Conservation (phyloP, 2,888 invertebrate species). For the Caenorhabditis imperialis region DNA sequence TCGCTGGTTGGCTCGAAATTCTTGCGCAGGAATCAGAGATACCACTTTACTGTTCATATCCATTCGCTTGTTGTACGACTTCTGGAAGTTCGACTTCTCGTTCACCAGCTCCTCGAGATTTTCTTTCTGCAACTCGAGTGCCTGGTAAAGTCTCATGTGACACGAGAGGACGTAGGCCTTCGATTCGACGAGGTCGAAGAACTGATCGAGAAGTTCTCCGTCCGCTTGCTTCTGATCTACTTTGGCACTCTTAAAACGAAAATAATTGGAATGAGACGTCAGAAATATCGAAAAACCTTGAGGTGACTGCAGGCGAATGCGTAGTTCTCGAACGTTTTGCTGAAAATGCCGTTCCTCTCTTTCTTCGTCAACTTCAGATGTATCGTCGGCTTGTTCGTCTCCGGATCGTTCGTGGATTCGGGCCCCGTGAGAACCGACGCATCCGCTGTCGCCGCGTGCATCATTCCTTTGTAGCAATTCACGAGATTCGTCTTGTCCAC, state of each 20-base stretch:
- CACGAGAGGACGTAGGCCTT: conserved; percentile 48
- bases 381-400: conserved; percentile 18
- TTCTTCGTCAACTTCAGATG: conserved; percentile 44
- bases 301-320: conserved; percentile 26
- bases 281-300: too few relatives aligned
- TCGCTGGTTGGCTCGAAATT: conserved; percentile 22
- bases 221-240: conserved; percentile 24
- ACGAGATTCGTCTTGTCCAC: conserved; percentile 4
- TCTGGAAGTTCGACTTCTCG: conserved; percentile 55
- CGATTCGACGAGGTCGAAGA: conserved; percentile 34
- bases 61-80: conserved; percentile 40
- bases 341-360: conserved; percentile 46
- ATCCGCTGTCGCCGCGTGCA: conserved; percentile 40
- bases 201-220: conserved; percentile 31
- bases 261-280: neutral
- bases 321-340: conserved; percentile 44
- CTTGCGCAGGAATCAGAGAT: conserved; percentile 13
- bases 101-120: conserved; percentile 57
- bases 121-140: conserved; percentile 43
- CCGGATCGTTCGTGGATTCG: conserved; percentile 16
- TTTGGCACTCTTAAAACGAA: conserved; percentile 25
- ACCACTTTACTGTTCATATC: conserved; percentile 28
- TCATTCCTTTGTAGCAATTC: conserved; percentile 37
- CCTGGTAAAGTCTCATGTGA: conserved; percentile 45
- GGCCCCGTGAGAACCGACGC: conserved; percentile 50